These are phyloP conservation scores for Spodoptera litura DNA, from an alignment of 1,140 invertebrate species.

Conservation along the genomic window DNA sequence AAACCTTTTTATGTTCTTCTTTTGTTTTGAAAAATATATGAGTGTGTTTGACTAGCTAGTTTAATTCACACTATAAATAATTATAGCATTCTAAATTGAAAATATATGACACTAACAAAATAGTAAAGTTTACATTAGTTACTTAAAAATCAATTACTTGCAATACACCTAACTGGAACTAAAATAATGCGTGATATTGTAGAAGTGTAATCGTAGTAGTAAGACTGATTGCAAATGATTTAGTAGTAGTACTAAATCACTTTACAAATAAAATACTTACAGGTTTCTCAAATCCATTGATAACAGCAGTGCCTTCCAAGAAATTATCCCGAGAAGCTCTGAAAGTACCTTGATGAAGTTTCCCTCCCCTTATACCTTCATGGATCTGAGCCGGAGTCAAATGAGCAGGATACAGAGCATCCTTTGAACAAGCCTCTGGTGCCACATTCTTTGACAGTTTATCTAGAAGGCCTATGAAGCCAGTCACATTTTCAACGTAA, in stretches of 20 bases:
- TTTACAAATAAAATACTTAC: constrained; percentile 83
- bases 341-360: constrained; percentile 94
- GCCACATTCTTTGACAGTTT: constrained; percentile 91
- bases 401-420: constrained; percentile 94
- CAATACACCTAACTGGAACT: too few species aligned
- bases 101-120: too few species aligned
- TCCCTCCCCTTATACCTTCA: constrained; percentile 92
- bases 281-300: constrained; percentile 91
- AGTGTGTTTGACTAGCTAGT: too few species aligned
- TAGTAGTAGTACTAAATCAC: background rate
- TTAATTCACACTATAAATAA: too few species aligned
- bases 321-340: constrained; percentile 96
- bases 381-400: constrained; percentile 92
- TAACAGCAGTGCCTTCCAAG: constrained; percentile 95
- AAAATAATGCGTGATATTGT: too few species aligned
- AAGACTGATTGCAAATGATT: too few species aligned
- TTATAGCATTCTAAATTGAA: too few species aligned
- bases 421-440: constrained; percentile 88
- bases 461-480: constrained; percentile 90
- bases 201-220: too few species aligned
- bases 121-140: too few species aligned
- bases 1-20: too few species aligned
- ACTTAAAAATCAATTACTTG: too few species aligned
- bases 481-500: constrained; percentile 90
- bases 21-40: too few species aligned